Evolutionary conservation across 1,140 invertebrate genomes (phyloP).

Genomic region (Drosophila teissieri): DNA sequence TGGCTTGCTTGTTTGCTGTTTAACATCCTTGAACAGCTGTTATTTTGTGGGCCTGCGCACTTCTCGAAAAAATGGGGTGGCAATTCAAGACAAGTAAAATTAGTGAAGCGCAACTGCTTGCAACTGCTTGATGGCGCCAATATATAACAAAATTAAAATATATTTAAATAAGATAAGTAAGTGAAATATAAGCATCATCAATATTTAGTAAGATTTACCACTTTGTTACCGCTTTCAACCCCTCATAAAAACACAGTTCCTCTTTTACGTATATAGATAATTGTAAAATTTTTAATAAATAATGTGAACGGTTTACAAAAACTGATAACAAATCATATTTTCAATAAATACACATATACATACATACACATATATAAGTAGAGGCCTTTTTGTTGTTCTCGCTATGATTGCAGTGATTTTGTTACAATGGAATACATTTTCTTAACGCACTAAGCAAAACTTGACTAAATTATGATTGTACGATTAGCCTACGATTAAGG

Average conservation of each 20-base stretch:
- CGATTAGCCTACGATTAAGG: slow-evolving; percentile 40
- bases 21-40: slow-evolving; percentile 43
- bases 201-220: no score
- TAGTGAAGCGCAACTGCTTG: no score
- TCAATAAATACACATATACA: slow-evolving; percentile 75
- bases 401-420: slow-evolving; percentile 33
- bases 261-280: slow-evolving; percentile 32
- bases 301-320: slow-evolving; percentile 77
- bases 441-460: slow-evolving; percentile 62
- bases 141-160: background rate
- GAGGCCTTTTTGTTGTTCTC: slow-evolving; percentile 54
- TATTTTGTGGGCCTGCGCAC: slow-evolving; percentile 17
- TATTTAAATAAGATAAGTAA: no score
- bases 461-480: slow-evolving; percentile 71
- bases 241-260: background rate
- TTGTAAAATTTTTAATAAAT: slow-evolving; percentile 77
- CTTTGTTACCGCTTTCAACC: background rate
- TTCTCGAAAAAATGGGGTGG: background rate
- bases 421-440: slow-evolving; percentile 53
- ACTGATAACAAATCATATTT: slow-evolving; percentile 80
- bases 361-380: slow-evolving; percentile 64
- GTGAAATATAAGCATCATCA: no score
- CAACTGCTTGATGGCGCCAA: slow-evolving; percentile 7
- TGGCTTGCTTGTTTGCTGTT: slow-evolving; percentile 3
- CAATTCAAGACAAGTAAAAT: background rate